Evolutionary conservation across 92 coral and sea anemone genomes (phyloP).

Genomic region (Virgularia gustaviana): DNA sequence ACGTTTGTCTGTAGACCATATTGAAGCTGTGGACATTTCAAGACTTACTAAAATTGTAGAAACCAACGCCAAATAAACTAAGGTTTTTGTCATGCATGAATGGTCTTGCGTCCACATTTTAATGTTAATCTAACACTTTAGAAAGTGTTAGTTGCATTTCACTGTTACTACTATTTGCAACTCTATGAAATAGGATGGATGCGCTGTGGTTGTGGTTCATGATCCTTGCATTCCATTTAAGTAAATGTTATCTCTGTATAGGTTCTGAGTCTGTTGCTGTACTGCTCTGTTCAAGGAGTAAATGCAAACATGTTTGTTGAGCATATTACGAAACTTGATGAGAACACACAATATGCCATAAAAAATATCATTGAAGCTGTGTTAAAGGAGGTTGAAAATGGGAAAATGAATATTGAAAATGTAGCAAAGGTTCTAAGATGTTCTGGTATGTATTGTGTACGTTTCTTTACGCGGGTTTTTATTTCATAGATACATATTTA

Average conservation of each 20-base stretch:
- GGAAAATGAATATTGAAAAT: slow-evolving; percentile 4
- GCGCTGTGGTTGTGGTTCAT: not conserved
- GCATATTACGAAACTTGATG: slow-evolving; percentile 63
- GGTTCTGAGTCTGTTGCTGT: slow-evolving; percentile 74
- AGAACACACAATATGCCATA: slow-evolving; percentile 65
- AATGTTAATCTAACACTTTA: not conserved
- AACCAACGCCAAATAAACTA: no score
- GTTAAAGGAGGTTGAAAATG: slow-evolving; percentile 43
- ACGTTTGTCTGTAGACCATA: no score
- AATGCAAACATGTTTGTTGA: slow-evolving; percentile 63
- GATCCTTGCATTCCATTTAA: not conserved
- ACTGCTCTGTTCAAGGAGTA: slow-evolving; percentile 82
- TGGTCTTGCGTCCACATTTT: no score
- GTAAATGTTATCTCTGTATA: slow-evolving; percentile 26
- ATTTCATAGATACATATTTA: no score
- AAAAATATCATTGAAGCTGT: slow-evolving; percentile 77
- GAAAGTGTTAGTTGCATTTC: no score
- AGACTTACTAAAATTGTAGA: no score
- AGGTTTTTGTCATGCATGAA: not conserved
- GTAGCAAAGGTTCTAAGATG: slow-evolving; percentile 6
- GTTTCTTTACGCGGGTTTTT: not conserved
- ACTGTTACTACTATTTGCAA: not conserved
- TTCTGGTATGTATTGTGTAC: slow-evolving; percentile 14
- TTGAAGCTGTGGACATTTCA: no score
- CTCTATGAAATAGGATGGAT: not conserved